phyloP scores from a whole-genome alignment of 2,888 invertebrate species.

The Allygus modestus region DNA sequence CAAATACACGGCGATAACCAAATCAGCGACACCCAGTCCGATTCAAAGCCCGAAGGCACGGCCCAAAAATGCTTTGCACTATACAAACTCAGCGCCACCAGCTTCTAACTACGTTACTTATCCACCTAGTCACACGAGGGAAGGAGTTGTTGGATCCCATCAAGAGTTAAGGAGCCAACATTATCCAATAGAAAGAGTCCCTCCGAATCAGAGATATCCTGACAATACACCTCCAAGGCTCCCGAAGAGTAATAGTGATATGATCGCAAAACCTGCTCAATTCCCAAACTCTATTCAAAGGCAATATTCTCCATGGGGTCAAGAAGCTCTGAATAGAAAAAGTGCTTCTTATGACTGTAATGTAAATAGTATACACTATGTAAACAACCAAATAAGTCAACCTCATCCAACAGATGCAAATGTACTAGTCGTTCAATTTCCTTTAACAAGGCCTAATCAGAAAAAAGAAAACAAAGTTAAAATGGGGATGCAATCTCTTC shows the following conservation, averaged over 20 bases:
- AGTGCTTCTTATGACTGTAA: conserved; percentile 60
- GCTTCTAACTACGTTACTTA: conserved; percentile 57
- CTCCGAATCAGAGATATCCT: conserved; percentile 17
- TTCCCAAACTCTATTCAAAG: conserved; percentile 24
- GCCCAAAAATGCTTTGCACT: conserved; percentile 65
- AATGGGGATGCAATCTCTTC: background rate
- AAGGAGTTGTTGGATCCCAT: conserved; percentile 50
- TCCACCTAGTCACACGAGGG: conserved; percentile 56
- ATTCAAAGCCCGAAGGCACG: conserved; percentile 70
- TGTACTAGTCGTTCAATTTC: conserved; percentile 59
- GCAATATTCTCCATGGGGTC: conserved; percentile 19
- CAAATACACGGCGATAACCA: conserved; percentile 67
- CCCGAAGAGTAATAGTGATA: conserved; percentile 59
- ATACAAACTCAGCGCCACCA: conserved; percentile 66
- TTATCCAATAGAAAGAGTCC: background rate
- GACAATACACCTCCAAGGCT: conserved; percentile 44
- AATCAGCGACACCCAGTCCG: conserved; percentile 71
- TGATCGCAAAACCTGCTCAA: conserved; percentile 28
- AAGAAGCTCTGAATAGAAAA: conserved; percentile 51
- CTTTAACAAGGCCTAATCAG: conserved; percentile 53
- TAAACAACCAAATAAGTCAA: conserved; percentile 55
- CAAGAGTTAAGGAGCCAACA: conserved; percentile 54
- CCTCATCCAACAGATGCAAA: conserved; percentile 57
- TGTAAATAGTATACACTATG: conserved; percentile 41
- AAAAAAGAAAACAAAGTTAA: conserved; percentile 30